phyloP scores from a whole-genome alignment of 2,888 invertebrate species.

The Automeris io region DNA sequence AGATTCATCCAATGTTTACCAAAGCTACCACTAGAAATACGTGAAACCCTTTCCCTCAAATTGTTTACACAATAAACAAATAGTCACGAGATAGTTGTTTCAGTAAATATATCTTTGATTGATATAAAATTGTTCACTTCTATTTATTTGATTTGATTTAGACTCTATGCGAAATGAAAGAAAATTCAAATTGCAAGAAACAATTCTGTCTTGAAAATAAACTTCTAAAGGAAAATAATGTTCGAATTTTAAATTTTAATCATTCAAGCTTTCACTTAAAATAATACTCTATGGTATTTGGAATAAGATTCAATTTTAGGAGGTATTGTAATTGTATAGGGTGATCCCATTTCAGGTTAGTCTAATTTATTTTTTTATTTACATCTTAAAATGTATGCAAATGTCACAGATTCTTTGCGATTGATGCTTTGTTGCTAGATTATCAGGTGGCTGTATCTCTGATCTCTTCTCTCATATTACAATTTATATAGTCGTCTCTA shows the following conservation, averaged over 20 bases:
- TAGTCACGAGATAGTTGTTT: neutral
- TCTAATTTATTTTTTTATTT: slow-evolving; percentile 38
- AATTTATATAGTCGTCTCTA: slow-evolving; percentile 6
- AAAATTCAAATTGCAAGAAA: neutral
- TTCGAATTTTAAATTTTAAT: neutral
- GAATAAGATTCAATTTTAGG: slow-evolving; percentile 16
- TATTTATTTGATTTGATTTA: neutral
- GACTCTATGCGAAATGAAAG: neutral
- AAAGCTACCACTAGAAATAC: slow-evolving; percentile 14
- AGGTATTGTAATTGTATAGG: slow-evolving; percentile 19
- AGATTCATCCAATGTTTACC: slow-evolving; percentile 8
- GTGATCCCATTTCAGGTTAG: slow-evolving; percentile 17
- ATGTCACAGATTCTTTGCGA: slow-evolving; percentile 24
- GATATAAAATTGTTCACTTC: neutral
- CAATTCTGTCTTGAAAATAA: neutral
- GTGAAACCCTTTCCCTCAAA: slow-evolving; percentile 13
- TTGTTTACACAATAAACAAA: slow-evolving; percentile 7
- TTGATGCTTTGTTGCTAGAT: slow-evolving; percentile 34
- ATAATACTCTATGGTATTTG: slow-evolving; percentile 6
- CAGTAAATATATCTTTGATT: slow-evolving; percentile 1
- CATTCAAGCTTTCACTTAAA: neutral
- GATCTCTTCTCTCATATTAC: slow-evolving; percentile 16
- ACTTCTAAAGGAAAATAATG: neutral
- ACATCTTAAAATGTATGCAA: slow-evolving; percentile 36
- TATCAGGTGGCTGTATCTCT: slow-evolving; percentile 21